Conservation (phyloP, 2,113 vertebrate species). For the Plecotus auritus region DNA sequence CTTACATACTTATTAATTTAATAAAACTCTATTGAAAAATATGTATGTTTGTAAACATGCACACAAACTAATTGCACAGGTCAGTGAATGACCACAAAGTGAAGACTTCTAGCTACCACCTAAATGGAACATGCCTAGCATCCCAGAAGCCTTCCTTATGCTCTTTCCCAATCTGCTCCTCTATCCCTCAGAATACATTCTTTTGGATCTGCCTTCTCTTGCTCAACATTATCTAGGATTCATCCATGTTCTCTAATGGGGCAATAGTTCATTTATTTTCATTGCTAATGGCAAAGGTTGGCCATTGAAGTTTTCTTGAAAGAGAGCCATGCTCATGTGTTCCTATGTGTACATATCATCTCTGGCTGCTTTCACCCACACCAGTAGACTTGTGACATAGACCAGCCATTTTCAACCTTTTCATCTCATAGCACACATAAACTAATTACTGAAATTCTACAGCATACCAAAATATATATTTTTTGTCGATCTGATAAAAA, state of each 20-base stretch:
- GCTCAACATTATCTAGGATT: background rate
- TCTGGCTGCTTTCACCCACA: background rate
- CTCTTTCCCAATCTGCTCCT: background rate
- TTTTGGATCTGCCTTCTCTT: background rate
- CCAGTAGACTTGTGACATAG: background rate
- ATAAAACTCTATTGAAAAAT: background rate
- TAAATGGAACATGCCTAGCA: background rate
- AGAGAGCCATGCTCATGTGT: background rate
- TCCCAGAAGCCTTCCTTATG: background rate
- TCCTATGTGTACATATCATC: background rate
- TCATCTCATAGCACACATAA: background rate
- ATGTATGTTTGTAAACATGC: background rate
- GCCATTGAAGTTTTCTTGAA: background rate
- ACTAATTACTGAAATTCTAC: background rate
- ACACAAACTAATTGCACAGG: background rate
- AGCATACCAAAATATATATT: background rate
- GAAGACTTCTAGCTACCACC: background rate
- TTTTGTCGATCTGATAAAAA: background rate
- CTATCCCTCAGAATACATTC: background rate
- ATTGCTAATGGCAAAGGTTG: background rate
- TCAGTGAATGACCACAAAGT: background rate
- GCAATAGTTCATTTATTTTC: background rate
- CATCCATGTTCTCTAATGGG: background rate
- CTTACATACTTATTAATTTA: background rate
- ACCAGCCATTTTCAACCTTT: background rate